phyloP scores from a whole-genome alignment of 2,888 invertebrate species.

The Leptarthrus brevirostris region DNA sequence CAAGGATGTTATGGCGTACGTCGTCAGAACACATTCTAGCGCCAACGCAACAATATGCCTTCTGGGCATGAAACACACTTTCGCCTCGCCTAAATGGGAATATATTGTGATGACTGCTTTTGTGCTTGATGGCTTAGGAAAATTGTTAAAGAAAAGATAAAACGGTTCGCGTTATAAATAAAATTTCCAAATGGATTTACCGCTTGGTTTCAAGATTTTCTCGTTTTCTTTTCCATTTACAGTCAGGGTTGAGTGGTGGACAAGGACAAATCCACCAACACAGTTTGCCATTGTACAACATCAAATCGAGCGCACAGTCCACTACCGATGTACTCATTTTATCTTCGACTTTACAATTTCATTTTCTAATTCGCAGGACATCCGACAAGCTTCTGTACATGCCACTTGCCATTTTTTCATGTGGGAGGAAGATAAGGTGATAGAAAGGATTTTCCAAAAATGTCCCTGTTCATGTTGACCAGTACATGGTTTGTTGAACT shows the following conservation, averaged over 20 bases:
- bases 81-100: conserved; percentile 22
- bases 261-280: too few species aligned
- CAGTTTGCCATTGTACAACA: too few species aligned
- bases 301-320: background rate
- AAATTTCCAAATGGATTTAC: conserved; percentile 29
- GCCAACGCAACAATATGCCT: background rate
- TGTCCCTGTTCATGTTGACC: too few species aligned
- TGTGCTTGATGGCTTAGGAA: conserved; percentile 10
- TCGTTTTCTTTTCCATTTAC: background rate
- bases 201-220: background rate
- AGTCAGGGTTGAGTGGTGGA: background rate
- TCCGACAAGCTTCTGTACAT: conserved; percentile 21
- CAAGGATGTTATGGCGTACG: conserved; percentile 29
- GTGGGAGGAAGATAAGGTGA: too few species aligned
- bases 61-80: conserved; percentile 21
- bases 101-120: conserved; percentile 26
- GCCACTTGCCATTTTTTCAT: background rate
- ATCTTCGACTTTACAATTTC: background rate
- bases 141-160: conserved; percentile 16
- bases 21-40: background rate
- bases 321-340: background rate
- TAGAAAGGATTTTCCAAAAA: too few species aligned
- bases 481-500: too few species aligned
- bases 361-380: conserved; percentile 11
- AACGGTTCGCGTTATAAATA: conserved; percentile 26